These are phyloP conservation scores for Leptinotarsa lineolata DNA, from an alignment of 1,140 invertebrate genomes.

Conservation along the genomic window DNA sequence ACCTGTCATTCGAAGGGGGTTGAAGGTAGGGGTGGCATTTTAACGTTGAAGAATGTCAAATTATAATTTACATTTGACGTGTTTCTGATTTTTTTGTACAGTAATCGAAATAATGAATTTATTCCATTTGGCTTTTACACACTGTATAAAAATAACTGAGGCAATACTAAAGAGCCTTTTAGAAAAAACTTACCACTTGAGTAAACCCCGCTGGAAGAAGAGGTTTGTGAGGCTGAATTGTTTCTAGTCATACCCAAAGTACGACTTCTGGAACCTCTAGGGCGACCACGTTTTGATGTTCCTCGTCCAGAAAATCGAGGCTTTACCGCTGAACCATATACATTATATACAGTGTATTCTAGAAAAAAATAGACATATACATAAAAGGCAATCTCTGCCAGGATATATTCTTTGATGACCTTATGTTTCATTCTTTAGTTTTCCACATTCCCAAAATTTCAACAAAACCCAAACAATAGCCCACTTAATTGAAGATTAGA, in stretches of 20 bases:
- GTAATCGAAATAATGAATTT: too few species aligned
- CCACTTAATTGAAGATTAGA: too few species aligned
- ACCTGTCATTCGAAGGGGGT: too few species aligned
- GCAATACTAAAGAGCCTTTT: neutral
- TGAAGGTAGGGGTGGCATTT: too few species aligned
- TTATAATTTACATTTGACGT: too few species aligned
- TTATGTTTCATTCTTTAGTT: too few species aligned
- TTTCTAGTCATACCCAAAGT: slow-evolving; percentile 9
- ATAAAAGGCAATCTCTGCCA: neutral
- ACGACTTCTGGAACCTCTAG: slow-evolving; percentile 66
- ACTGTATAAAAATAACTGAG: neutral
- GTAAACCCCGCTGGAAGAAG: neutral
- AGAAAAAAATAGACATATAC: slow-evolving; percentile 29
- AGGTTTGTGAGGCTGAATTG: too few species aligned
- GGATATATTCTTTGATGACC: too few species aligned
- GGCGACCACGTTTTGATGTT: slow-evolving; percentile 67
- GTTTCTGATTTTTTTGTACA: too few species aligned
- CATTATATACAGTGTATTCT: slow-evolving; percentile 52
- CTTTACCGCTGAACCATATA: slow-evolving; percentile 51
- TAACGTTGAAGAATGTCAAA: too few species aligned
- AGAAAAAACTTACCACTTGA: neutral
- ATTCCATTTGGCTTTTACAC: too few species aligned
- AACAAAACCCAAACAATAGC: neutral
- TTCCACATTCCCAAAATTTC: neutral
- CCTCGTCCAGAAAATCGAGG: slow-evolving; percentile 63